phyloP scores from a whole-genome alignment of 2,888 invertebrate species.

The Pristionchus japonicus region DNA sequence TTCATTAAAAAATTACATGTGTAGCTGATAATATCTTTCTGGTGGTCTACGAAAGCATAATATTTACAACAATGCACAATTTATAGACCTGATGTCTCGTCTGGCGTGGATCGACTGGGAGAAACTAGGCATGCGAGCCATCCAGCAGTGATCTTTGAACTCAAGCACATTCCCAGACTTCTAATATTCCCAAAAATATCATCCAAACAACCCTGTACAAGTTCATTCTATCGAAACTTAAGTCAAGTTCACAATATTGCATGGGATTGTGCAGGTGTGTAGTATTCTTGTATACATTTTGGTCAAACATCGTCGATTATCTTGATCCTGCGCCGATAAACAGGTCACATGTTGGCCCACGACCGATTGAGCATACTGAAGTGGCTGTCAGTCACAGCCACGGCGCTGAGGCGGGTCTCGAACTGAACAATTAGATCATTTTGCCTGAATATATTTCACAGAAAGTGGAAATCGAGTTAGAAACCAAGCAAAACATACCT shows the following conservation, averaged over 20 bases:
- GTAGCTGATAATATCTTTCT: too few relatives aligned
- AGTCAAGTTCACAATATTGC: too few relatives aligned
- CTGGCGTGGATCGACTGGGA: constrained; percentile 99
- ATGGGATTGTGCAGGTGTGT: too few relatives aligned
- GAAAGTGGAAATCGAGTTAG: neutral
- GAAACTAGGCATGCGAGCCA: constrained; percentile 86
- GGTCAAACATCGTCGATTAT: neutral
- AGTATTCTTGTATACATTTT: too few relatives aligned
- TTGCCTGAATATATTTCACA: neutral
- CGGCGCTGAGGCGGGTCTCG: neutral
- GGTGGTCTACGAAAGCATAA: too few relatives aligned
- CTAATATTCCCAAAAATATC: too few relatives aligned
- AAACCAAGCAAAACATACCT: neutral
- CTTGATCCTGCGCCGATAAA: neutral
- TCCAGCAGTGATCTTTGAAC: neutral
- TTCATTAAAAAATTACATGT: too few relatives aligned
- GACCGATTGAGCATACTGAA: constrained; percentile 22
- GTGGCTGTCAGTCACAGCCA: constrained; percentile 4
- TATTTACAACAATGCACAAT: neutral
- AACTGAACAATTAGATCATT: neutral
- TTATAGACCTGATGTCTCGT: constrained; percentile 91
- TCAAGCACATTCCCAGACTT: too few relatives aligned
- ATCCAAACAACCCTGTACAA: too few relatives aligned
- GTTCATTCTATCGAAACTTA: too few relatives aligned
- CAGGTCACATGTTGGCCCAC: neutral